phyloP scores from a whole-genome alignment of 2,888 invertebrate genomes.

The Amphipyra tragopoginis region DNA sequence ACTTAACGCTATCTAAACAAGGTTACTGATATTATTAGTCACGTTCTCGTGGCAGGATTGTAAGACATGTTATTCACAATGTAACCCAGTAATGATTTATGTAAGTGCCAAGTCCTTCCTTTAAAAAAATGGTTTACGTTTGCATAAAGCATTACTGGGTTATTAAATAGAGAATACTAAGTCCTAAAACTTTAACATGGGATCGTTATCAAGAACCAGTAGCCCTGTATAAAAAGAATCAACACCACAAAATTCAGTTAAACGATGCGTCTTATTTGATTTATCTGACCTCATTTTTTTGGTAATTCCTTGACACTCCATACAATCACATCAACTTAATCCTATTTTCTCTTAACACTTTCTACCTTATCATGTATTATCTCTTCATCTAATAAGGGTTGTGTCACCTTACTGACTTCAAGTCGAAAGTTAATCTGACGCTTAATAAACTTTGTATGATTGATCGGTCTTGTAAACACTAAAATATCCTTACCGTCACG shows the following conservation, averaged over 20 bases:
- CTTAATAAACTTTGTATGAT: slow-evolving; percentile 80
- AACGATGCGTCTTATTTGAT: not conserved
- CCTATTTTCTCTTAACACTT: slow-evolving; percentile 24
- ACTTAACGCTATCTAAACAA: no score
- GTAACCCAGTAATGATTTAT: no score
- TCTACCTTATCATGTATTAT: slow-evolving; percentile 46
- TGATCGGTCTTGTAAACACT: slow-evolving; percentile 70
- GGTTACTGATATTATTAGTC: no score
- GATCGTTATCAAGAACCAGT: no score
- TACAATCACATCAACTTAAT: slow-evolving; percentile 19
- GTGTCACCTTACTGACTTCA: slow-evolving; percentile 77
- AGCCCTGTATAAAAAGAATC: no score
- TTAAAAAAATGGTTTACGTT: no score
- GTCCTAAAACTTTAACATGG: no score
- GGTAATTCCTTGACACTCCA: not conserved
- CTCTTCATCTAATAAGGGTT: slow-evolving; percentile 61
- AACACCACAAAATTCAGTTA: not conserved
- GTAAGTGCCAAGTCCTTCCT: no score
- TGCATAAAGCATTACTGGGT: no score
- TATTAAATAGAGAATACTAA: no score
- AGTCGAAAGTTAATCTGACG: slow-evolving; percentile 82
- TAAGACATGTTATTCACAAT: no score
- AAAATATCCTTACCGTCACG: slow-evolving; percentile 34
- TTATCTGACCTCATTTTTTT: not conserved
- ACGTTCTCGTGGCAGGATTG: no score